Evolutionary conservation across 2,113 vertebrate genomes (phyloP).

Genomic region (Oxygymnocypris stewartii): DNA sequence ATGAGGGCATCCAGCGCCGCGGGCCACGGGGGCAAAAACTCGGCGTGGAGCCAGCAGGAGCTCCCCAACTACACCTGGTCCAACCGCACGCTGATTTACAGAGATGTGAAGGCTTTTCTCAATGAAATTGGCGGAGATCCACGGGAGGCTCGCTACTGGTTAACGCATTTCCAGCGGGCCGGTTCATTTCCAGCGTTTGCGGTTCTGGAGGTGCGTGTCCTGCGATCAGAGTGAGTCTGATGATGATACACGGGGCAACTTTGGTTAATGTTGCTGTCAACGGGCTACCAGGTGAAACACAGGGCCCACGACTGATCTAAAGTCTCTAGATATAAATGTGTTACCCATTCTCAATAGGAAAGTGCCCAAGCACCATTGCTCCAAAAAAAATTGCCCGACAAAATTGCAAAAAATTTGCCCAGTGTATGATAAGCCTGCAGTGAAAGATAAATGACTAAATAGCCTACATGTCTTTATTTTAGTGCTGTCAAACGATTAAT

Average conservation of each 20-base stretch:
- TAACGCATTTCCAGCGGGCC: conserved; percentile 80
- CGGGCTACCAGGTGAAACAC: too few species aligned
- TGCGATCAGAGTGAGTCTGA: neutral
- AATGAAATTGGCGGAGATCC: conserved; percentile 81
- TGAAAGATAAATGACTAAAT: neutral
- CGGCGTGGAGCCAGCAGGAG: conserved; percentile 60
- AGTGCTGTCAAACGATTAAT: too few species aligned
- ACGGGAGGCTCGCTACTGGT: conserved; percentile 84
- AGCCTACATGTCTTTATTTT: too few species aligned
- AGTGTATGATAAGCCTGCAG: too few species aligned
- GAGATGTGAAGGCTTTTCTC: conserved; percentile 83
- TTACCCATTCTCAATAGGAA: too few species aligned
- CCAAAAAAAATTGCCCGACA: too few species aligned
- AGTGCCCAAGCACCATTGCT: too few species aligned
- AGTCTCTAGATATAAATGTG: too few species aligned
- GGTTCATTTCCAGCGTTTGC: conserved; percentile 75
- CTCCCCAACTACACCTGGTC: conserved; percentile 4
- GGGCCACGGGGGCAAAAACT: conserved; percentile 45
- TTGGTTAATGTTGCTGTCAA: too few species aligned
- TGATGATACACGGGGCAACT: neutral
- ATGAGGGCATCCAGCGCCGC: conserved; percentile 56
- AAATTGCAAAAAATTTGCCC: too few species aligned
- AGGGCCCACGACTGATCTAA: too few species aligned
- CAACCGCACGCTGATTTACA: conserved; percentile 75
- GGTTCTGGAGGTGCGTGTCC: conserved; percentile 77